Evolutionary conservation across 92 coral and sea anemone genomes (phyloP), one percentile per base, ranked within the genome.

Genomic region (Epizoanthus stellaris): DNA sequence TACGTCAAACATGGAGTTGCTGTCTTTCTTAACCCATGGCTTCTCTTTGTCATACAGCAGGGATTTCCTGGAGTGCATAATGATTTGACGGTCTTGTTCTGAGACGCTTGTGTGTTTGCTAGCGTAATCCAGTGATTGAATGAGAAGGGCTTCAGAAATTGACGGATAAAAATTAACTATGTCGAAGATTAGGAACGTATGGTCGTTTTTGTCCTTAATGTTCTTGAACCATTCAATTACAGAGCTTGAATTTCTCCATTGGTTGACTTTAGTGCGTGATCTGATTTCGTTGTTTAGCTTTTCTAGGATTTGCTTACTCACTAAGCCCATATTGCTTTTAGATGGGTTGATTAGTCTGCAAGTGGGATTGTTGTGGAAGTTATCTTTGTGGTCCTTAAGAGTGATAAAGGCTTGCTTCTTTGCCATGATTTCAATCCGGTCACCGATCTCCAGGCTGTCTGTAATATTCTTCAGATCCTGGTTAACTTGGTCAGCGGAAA

Each of bases 321-420:
- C 21, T 4, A 3, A 4, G 1, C 58, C 85, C 47, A 40, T 14
- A 2, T 81, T 30, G 75, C 60, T 81, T 47, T 83, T 83, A 30
- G 80, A 40, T 11, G 82, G 80, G 23, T 83, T 70, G 6, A 47
- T 47, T 10, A 47, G 54, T 47, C 54, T 47, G 12, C 54, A 47
- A 1, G 54, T 47, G 6, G 54, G 54, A 6, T 8, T 47, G 54
- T 47, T 47, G 11, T 47, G 54, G 12, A 4, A 47, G 12, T 47
- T 47, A 47, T 47, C 54, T 77, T 62, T 77, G 76, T 77, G 79
- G 76, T 86, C 89, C 23, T 86, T 86, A 4, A 86, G 57, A 6
- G 89, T 36, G 16, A 86, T 86, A 19, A 53, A 79, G 8, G 86
- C 86, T 43, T 86, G 86, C 76, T 43, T 3, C 19, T 77, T 42